Evolutionary conservation across 2,888 invertebrate species (phyloP), one percentile per base, ranked within the genome.

Genomic region (Lasioglossum figueresi): DNA sequence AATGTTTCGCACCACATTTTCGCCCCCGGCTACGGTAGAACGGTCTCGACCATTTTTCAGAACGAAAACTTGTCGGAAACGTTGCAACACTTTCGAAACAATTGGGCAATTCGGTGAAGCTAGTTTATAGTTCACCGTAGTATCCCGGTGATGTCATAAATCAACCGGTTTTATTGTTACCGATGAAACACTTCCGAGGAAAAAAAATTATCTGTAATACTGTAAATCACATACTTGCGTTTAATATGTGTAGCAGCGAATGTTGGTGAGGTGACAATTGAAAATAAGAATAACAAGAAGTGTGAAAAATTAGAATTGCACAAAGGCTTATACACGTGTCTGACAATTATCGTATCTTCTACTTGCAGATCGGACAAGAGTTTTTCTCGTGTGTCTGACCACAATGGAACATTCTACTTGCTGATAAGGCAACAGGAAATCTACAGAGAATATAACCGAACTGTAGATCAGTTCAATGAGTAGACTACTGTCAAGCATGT

Each of bases 1-100:
- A 76, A 63, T 76, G 63, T 66, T 66, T 76, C 43, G 43, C 45
- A 45, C 63, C 19, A 70, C 40, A n/a, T n/a, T 56, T 12, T 56
- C 56, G 56, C 45, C 45, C 43, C 43, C 19, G 31, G 63, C 12
- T 34, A 45, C 76, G 12, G 43, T n/a, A n/a, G 45, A 66, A 66
- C 40, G 43, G 27, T 23, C 75, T 14, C 3, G 6, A 23, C 31
- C 43, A 37, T 68, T 37, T 45, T 66, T 45, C 23, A 31, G 23
- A 31, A 40, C 23, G 43, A 31, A 45, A 31, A 40, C 70, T 27
- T 74, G 52, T 8, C n/a, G 52, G 37, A 19, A 56, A 56, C 37
- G 56, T 40, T 56, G 34, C 37, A 14, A 37, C 70, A 40, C n/a
- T 37, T 40, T n/a, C 40, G 40, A 70, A 70, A n/a, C 70, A 40